These are phyloP conservation scores for Zeugodacus cucurbitae DNA, from an alignment of 1,140 invertebrate genomes.

Conservation along the genomic window DNA sequence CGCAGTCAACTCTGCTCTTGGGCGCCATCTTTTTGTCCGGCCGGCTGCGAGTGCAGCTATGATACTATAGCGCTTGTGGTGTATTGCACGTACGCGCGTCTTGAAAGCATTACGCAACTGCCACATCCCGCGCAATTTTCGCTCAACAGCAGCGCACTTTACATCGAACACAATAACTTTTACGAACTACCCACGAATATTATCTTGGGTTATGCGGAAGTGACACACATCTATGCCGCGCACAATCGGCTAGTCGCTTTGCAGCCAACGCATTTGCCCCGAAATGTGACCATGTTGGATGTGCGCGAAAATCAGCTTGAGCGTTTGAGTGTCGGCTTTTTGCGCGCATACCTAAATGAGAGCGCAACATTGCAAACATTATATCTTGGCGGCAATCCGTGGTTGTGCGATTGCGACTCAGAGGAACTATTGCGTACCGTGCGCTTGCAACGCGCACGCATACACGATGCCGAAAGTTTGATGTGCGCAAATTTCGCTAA, in stretches of 20 bases:
- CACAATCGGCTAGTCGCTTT: conserved; percentile 69
- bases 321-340: conserved; percentile 55
- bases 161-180: background rate
- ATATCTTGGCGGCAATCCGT: conserved; percentile 72
- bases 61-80: background rate
- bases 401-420: conserved; percentile 72
- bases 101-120: background rate
- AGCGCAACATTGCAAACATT: conserved; percentile 60
- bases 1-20: background rate
- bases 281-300: conserved; percentile 65
- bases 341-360: conserved; percentile 61
- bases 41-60: background rate
- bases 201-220: conserved; percentile 62
- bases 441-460: conserved; percentile 42
- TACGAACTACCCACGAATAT: conserved; percentile 59
- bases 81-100: background rate
- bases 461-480: background rate
- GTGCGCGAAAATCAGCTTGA: conserved; percentile 70
- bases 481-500: background rate
- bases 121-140: background rate
- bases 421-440: conserved; percentile 70
- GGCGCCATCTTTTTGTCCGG: background rate
- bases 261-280: conserved; percentile 53
- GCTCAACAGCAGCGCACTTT: background rate
- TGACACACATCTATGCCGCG: conserved; percentile 67